Evolutionary conservation across 1,140 invertebrate species (phyloP), one percentile per base, ranked within the genome.

Genomic region (Eueides isabella): DNA sequence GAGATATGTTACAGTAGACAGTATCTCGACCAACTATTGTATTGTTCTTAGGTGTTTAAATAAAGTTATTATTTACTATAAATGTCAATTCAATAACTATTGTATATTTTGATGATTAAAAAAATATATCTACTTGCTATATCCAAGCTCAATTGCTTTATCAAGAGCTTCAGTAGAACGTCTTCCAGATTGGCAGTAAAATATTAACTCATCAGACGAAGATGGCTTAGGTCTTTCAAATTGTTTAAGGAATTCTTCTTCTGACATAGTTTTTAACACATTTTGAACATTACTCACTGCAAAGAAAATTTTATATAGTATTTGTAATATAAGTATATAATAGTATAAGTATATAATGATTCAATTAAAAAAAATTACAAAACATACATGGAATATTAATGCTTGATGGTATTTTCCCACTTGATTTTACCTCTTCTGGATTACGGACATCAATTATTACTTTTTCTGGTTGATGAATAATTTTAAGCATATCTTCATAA

Each of bases 391-490:
- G 96, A 81, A 96, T 96, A 80, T 96, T 96, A 75, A 96, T 96
- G 79, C 95, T 96, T 19, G 94, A 93, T 41, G 96, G 96, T 67
- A 96, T 94, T 85, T 94, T 93, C 5, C 96, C 96, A 65, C 95
- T 96, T 77, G 95, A 94, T 69, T 94, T 82, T 1, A 96, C 90
- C 89, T 96, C 96, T 48, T 94, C 85, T 2, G 95, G 94, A 80
- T 96, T 95, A 28, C 96, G 93, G 0, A 96, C 96, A 91, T 96
- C 96, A 75, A 96, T 95, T 7, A 96, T 94, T 3, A 94, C 79
- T 67, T 92, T 92, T 38, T 90, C 84, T 28, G 78, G 78, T 35
- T 79, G 71, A n/a, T 76, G 71, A 72, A 77, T 76, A 12, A 77
- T 66, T 72, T 79, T 77, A 44, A 79, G 67, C 78, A 79, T 79